Conservation (phyloP, 2,113 vertebrate species). For the Mormoops blainvillei region DNA sequence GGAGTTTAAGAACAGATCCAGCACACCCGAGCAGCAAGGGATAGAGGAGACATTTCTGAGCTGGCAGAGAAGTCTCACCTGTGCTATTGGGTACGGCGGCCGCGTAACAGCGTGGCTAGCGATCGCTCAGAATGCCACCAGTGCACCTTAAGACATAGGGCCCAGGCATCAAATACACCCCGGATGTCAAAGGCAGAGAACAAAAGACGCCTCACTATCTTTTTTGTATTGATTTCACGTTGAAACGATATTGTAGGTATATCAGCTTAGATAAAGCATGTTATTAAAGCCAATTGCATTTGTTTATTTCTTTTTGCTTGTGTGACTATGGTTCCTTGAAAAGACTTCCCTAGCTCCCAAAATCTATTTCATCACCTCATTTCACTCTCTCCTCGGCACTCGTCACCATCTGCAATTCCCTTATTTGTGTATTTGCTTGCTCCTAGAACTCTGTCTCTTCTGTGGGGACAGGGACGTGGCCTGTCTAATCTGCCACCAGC, state of each 20-base stretch:
- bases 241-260: not conserved
- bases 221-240: not conserved
- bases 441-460: not conserved
- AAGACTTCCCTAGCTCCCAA: not conserved
- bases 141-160: not conserved
- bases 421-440: not conserved
- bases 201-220: not conserved
- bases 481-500: rapidly evolving
- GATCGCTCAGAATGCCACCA: not conserved
- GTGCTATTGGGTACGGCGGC: rapidly evolving
- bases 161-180: not conserved
- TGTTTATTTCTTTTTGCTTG: not conserved
- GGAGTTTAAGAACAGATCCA: slow-evolving; percentile 44
- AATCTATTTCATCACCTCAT: not conserved
- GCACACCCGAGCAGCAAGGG: not conserved
- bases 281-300: not conserved
- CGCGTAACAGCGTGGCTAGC: rapidly evolving
- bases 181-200: not conserved
- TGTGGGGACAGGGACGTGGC: not conserved
- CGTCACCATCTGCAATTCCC: not conserved
- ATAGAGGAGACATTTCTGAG: not conserved
- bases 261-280: not conserved
- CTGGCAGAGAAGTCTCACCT: no score
- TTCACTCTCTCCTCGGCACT: not conserved
- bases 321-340: rapidly evolving